Percentiles rank a stretch among this genome's conserved stretches.
These are phyloP conservation scores for Distichodus sexfasciatus DNA, from an alignment of 2,797 vertebrate genomes.

Conservation along the genomic window DNA sequence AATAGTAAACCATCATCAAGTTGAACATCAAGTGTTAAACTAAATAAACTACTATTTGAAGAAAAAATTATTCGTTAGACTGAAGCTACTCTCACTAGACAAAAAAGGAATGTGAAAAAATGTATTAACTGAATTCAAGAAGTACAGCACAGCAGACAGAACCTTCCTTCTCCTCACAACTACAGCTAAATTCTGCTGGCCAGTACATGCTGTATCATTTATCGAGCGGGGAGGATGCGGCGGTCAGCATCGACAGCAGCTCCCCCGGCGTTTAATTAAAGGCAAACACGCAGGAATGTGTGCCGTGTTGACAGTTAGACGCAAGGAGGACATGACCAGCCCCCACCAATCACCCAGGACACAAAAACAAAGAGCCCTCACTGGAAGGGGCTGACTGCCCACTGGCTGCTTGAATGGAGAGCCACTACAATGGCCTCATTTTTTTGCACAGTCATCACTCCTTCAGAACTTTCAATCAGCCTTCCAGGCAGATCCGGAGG, in stretches of 20 bases:
- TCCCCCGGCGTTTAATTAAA: slow-evolving; percentile 46
- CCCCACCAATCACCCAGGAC: slow-evolving; percentile 35
- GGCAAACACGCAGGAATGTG: slow-evolving; percentile 48
- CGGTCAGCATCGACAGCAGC: neutral
- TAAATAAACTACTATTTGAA: too few species aligned
- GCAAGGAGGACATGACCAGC: neutral
- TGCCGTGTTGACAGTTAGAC: slow-evolving; percentile 39
- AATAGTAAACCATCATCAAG: too few species aligned
- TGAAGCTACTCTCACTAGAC: too few species aligned
- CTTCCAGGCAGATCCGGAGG: slow-evolving; percentile 18
- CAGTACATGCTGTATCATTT: slow-evolving; percentile 12
- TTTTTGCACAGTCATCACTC: slow-evolving; percentile 42
- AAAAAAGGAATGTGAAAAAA: too few species aligned
- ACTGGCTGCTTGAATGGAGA: slow-evolving; percentile 25
- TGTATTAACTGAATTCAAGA: too few species aligned
- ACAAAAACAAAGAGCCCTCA: slow-evolving; percentile 45
- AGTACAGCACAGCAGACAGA: too few species aligned
- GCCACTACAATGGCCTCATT: slow-evolving; percentile 36
- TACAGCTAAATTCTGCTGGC: neutral
- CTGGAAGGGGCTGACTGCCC: slow-evolving; percentile 34
- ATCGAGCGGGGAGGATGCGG: slow-evolving; percentile 6
- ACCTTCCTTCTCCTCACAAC: neutral
- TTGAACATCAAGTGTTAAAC: too few species aligned
- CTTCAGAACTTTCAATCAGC: slow-evolving; percentile 32
- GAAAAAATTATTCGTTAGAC: too few species aligned